A percentile compares a stretch with the other conserved stretches of the same genome.
phyloP scores from a whole-genome alignment of 2,888 invertebrate genomes.

The Clostera curtula region DNA sequence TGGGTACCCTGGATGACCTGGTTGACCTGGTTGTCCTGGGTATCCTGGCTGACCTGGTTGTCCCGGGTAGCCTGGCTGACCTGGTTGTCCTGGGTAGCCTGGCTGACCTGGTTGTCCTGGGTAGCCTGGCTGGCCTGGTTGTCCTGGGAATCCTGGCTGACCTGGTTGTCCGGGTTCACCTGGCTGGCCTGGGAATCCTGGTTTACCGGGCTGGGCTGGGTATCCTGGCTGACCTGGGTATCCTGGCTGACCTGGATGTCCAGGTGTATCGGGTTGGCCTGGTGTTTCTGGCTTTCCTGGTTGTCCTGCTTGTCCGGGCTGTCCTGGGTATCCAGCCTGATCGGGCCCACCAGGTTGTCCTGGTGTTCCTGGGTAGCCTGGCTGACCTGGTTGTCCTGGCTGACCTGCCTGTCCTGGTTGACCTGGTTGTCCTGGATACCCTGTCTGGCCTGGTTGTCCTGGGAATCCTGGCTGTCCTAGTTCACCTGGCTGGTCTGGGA shows the following conservation, averaged over 20 bases:
- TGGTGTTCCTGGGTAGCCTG: constrained; percentile 3
- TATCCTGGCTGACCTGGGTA: constrained; percentile 2
- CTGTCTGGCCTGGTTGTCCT: constrained; percentile 3
- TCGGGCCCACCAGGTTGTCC: constrained; percentile 6
- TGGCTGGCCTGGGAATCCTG: constrained; percentile 1
- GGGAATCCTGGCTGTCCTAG: constrained; percentile 4
- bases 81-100: constrained; percentile 4
- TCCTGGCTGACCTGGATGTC: constrained; percentile 2
- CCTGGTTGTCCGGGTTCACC: constrained; percentile 2
- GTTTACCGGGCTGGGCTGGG: constrained; percentile 1
- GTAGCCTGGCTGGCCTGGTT: constrained; percentile 3
- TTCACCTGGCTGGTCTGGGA: constrained; percentile 2
- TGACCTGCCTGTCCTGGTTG: constrained; percentile 1
- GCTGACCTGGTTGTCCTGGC: constrained; percentile 1
- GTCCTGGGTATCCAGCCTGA: constrained; percentile 2
- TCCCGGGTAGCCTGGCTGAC: constrained; percentile 2
- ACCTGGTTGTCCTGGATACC: constrained; percentile 3
- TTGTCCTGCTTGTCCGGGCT: constrained; percentile 1
- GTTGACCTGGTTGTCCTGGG: constrained; percentile 1
- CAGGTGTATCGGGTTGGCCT: constrained; percentile 3
- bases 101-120: constrained; percentile 3
- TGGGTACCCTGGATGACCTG: neutral
- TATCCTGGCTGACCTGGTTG: constrained; percentile 1
- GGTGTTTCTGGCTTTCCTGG: constrained; percentile 6
- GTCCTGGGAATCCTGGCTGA: constrained; percentile 2